phyloP scores from a whole-genome alignment of 2,888 invertebrate species.

The Belgica antarctica region DNA sequence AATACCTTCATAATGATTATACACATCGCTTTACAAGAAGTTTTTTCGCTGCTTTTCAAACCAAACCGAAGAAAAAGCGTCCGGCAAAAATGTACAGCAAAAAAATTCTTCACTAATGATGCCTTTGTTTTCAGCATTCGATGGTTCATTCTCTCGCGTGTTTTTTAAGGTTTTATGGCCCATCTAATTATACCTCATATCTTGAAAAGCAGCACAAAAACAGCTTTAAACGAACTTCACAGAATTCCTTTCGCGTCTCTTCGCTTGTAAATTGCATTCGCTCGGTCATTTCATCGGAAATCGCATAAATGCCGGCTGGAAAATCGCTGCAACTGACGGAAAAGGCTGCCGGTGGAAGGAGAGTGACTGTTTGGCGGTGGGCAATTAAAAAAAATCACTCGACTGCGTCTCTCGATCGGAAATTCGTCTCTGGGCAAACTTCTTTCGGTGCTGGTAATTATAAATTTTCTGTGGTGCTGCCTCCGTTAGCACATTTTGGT shows the following conservation, averaged over 20 bases:
- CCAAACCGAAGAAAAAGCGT: constrained; percentile 10
- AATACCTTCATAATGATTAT: constrained; percentile 40
- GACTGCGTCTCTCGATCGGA: constrained; percentile 16
- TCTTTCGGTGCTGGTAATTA: constrained; percentile 43
- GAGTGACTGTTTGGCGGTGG: not conserved
- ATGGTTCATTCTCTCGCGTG: not conserved
- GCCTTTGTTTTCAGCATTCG: constrained; percentile 41
- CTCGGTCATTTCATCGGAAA: constrained; percentile 17
- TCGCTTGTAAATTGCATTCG: constrained; percentile 1
- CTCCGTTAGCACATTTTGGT: not conserved
- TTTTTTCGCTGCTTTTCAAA: constrained; percentile 10
- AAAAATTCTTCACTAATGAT: constrained; percentile 43
- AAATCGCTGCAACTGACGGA: constrained; percentile 10
- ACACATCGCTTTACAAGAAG: constrained; percentile 30
- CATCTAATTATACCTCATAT: constrained; percentile 41
- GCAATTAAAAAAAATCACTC: constrained; percentile 32
- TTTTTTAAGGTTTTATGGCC: constrained; percentile 38
- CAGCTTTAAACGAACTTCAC: not conserved
- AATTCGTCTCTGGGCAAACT: constrained; percentile 21
- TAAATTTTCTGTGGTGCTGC: constrained; percentile 14
- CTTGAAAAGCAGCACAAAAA: not conserved
- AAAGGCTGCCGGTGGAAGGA: not conserved
- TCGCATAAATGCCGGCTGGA: not conserved
- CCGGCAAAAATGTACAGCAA: constrained; percentile 17
- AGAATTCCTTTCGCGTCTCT: not conserved